These are phyloP conservation scores for Notodonta ziczac DNA, from an alignment of 2,888 invertebrate species.

Conservation along the genomic window DNA sequence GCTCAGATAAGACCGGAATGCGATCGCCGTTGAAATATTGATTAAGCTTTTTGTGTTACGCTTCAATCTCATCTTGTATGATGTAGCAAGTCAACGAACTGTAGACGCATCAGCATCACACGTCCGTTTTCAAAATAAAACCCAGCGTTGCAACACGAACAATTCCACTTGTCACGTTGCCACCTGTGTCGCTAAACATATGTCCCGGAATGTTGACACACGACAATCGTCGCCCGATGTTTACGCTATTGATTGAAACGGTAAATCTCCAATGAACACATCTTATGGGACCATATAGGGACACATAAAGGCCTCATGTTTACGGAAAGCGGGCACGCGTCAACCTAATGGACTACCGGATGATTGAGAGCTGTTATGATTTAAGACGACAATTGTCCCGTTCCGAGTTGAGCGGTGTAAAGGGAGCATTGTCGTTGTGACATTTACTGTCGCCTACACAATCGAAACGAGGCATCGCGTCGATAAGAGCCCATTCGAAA, in stretches of 20 bases:
- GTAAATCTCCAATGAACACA: conserved; percentile 52
- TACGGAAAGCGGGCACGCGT: conserved; percentile 65
- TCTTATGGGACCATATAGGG: conserved; percentile 49
- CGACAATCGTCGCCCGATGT: conserved; percentile 49
- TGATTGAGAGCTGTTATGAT: conserved; percentile 69
- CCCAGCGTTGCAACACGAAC: conserved; percentile 47
- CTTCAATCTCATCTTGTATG: conserved; percentile 43
- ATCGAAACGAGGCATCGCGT: conserved; percentile 60
- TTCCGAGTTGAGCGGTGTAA: conserved; percentile 55
- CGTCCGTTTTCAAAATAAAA: conserved; percentile 43
- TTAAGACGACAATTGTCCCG: conserved; percentile 52
- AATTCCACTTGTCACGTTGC: conserved; percentile 47
- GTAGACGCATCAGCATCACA: conserved; percentile 40
- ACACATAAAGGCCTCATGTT: conserved; percentile 57
- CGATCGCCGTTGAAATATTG: conserved; percentile 67
- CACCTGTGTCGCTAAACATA: conserved; percentile 63
- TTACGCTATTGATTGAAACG: conserved; percentile 63
- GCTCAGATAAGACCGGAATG: conserved; percentile 66
- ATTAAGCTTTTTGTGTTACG: conserved; percentile 61
- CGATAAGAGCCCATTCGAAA: conserved; percentile 48
- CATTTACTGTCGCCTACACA: conserved; percentile 68
- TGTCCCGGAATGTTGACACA: conserved; percentile 53
- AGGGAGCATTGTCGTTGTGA: conserved; percentile 69
- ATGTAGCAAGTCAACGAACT: conserved; percentile 46
- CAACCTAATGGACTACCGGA: conserved; percentile 52